Conservation (phyloP, 2,113 vertebrate genomes). For the Phylloscopus trochiloides region DNA sequence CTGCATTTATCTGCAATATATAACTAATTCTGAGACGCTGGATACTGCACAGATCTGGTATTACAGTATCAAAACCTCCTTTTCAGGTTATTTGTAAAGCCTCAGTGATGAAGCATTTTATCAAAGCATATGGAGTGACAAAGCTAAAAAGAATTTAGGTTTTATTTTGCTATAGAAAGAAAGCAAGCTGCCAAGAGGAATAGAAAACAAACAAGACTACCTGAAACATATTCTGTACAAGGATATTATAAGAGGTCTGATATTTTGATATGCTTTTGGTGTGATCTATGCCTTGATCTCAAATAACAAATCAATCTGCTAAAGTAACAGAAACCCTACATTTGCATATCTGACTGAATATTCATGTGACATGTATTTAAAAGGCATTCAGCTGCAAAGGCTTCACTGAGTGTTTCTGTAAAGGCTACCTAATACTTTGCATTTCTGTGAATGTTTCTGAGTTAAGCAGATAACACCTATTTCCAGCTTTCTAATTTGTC, state of each 20-base stretch:
- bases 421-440: not conserved
- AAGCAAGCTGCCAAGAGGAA: not conserved
- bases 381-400: not conserved
- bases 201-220: not conserved
- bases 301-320: conserved; percentile 35
- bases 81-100: conserved; percentile 29
- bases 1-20: not conserved
- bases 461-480: not conserved
- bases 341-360: conserved; percentile 50
- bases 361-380: conserved; percentile 28
- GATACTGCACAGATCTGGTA: not conserved
- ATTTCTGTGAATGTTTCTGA: conserved; percentile 9
- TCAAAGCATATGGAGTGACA: not conserved
- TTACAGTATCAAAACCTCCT: not conserved
- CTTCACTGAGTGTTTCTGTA: not conserved
- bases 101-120: not conserved
- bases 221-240: not conserved
- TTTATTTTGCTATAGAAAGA: not conserved
- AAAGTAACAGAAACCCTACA: not conserved
- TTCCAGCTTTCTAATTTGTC: not conserved
- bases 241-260: not conserved
- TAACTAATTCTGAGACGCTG: not conserved
- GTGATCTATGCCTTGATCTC: conserved; percentile 38
- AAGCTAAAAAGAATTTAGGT: not conserved
- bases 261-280: conserved; percentile 33